Base-by-base conservation (phyloP, 1,140 invertebrate species). In the Atta texana region DNA sequence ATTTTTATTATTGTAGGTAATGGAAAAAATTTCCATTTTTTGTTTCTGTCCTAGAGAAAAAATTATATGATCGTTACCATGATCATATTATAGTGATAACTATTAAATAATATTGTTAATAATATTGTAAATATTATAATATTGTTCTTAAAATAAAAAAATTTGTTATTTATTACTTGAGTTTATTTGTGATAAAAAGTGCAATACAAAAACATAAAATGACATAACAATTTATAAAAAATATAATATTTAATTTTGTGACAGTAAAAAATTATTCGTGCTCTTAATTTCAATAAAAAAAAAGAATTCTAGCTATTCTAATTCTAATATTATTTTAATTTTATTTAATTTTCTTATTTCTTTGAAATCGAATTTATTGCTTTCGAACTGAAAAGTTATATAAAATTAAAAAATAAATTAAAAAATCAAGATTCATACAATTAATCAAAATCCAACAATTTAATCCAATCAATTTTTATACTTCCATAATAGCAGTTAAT, bases 401-500 rank as follows among this genome's bases (percentile, higher is more conserved):
- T 44, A 7, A 44, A 49, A 64, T 44, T 44, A 44, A 77, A 49
- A 63, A n/a, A 14, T 16, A 44, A 49, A 64, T 44, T 44, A 44
- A 77, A 49, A 63, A n/a, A 14, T 8, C 4, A 18, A 24, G 8
- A 75, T 10, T 53, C 2, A 55, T 24, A 34, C 6, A 39, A 64
- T 59, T 28, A 66, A 51, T 53, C n/a, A 61, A 77, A 87, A 81
- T 72, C 3, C 14, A 34, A 72, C 34, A 71, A 80, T 72, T 75
- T 80, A 77, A 80, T 87, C 28, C 49, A 31, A 72, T 80, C 49
- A 31, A 72, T 80, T 80, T 12, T 72, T 44, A 44, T 69, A 74
- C 75, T 68, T 51, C 7, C 3, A 21, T 39, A 39, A 59, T 82
- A 87, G 64, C 57, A 39, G 68, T 87, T 84, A 88, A 86, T 86